Evolutionary conservation across 2,888 invertebrate species (phyloP).

Genomic region (Stenotaenia linearis): DNA sequence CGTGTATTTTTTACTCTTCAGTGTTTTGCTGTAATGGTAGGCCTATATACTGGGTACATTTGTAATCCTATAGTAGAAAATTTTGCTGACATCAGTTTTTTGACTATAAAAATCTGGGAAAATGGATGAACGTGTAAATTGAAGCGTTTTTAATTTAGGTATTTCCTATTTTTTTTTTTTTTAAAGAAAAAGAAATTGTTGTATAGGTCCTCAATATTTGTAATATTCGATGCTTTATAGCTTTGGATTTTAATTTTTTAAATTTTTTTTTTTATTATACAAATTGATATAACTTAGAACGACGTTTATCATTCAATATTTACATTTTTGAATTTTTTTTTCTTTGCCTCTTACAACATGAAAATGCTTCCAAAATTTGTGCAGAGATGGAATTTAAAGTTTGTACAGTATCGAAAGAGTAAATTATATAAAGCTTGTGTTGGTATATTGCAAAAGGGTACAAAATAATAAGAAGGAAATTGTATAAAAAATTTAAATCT

Average conservation of each 20-base stretch:
- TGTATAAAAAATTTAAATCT: background rate
- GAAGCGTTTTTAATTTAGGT: background rate
- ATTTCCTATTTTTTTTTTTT: background rate
- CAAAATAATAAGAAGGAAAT: background rate
- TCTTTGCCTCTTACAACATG: background rate
- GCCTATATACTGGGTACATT: background rate
- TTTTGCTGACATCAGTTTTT: background rate
- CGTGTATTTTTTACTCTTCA: conserved; percentile 22
- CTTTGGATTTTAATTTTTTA: background rate
- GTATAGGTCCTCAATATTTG: background rate
- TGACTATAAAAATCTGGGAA: background rate
- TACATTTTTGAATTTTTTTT: background rate
- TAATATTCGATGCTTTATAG: background rate
- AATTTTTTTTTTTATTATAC: background rate
- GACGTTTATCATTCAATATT: background rate
- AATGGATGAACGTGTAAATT: background rate
- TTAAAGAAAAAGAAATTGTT: background rate
- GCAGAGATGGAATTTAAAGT: background rate
- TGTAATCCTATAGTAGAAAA: conserved; percentile 10
- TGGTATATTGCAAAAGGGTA: background rate
- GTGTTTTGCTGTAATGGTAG: conserved; percentile 2
- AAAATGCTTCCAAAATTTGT: conserved; percentile 12
- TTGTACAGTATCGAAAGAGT: conserved; percentile 12
- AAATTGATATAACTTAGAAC: background rate
- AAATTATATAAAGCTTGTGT: background rate